Evolutionary conservation across 2,797 vertebrate genomes (phyloP), one percentile per base, ranked within the genome.

Genomic region (Psittacula echo): DNA sequence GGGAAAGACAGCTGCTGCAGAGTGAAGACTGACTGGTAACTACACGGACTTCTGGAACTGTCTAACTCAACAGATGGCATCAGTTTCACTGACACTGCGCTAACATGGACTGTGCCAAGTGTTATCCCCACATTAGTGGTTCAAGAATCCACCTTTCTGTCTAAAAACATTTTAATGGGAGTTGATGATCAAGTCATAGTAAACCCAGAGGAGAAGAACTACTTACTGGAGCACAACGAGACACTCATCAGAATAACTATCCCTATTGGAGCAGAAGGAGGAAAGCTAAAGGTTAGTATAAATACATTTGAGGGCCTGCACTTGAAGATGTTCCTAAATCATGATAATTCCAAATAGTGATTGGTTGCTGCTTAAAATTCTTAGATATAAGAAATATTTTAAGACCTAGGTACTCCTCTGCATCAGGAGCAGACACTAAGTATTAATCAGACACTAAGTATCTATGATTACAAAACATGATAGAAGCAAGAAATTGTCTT

Each of bases 51-150:
- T 51, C 41, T 76, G 71, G 34, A 29, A 60, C 32, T 89, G 7
- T 80, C 67, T 86, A 60, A 87, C 86, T 79, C 88, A 51, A 95
- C 94, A 97, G 97, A 89, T 94, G 97, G 97, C 51, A 90, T 74
- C 90, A 93, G 66, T 64, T 97, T 97, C 94, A 97, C 95, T 0
- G 24, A 92, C 15, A 92, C 75, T 7, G 41, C 16, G 0, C 20
- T 97, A 22, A 95, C 84, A 14, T 97, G 97, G 97, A 95, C 89
- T 7, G 71, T 97, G 44, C 97, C 97, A 80, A 95, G 83, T 9
- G 50, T 93, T 34, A 95, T 97, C 24, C 97, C 96, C 56, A 95
- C 91, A 3, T 71, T 97, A 50, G 95, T 97, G 37, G 94, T 88
- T 70, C 96, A 95, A 67, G 93, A 95, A 90, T 89, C 86, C 39